A percentile compares a stretch with the other conserved stretches of the same genome.
phyloP scores from a whole-genome alignment of 2,888 invertebrate species.

The Hylaea fasciaria region DNA sequence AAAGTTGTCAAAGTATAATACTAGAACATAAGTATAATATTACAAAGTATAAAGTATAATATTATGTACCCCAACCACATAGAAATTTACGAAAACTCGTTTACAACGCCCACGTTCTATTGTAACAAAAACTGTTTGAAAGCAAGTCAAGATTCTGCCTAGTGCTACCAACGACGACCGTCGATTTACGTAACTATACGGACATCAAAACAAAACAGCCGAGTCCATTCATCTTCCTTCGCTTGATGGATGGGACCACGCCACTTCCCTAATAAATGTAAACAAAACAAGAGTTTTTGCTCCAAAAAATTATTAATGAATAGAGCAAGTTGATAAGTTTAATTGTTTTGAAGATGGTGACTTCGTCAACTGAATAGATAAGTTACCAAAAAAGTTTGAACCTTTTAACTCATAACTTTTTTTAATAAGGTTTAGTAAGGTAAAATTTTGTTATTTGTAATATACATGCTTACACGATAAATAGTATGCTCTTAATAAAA shows the following conservation, averaged over 20 bases:
- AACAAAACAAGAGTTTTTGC: constrained; percentile 76
- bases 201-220: constrained; percentile 59
- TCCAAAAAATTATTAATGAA: constrained; percentile 75
- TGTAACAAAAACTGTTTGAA: neutral
- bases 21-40: no score
- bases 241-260: constrained; percentile 76
- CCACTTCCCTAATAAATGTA: constrained; percentile 82
- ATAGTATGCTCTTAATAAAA: no score
- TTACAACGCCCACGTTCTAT: no score
- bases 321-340: constrained; percentile 68
- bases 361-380: neutral
- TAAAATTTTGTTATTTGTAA: no score
- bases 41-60: no score
- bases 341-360: constrained; percentile 65
- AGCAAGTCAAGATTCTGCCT: neutral
- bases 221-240: constrained; percentile 71
- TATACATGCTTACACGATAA: no score
- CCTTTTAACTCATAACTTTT: no score
- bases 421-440: no score
- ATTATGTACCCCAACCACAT: no score
- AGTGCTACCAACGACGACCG: neutral
- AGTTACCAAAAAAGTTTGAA: no score
- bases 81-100: no score
- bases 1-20: no score
- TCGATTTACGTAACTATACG: constrained; percentile 49